phyloP scores from a whole-genome alignment of 2,888 invertebrate genomes.

The Drosophila yooni region DNA sequence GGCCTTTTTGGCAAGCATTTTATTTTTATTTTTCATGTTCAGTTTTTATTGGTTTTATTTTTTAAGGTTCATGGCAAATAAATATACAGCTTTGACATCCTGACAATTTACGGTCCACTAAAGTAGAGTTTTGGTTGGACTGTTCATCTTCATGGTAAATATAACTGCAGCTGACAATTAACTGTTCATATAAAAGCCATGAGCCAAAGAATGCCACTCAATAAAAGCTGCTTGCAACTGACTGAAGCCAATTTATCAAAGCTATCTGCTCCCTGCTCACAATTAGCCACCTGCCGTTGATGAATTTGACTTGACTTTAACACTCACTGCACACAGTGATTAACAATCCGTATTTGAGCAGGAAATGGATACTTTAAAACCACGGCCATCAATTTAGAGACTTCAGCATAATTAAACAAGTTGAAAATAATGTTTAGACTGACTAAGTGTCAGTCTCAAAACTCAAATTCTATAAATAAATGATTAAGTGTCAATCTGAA shows the following conservation, averaged over 20 bases:
- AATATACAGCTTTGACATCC: not conserved
- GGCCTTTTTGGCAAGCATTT: not conserved
- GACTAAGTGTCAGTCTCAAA: not conserved
- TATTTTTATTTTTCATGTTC: not conserved
- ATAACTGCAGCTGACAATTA: not conserved
- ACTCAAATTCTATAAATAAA: not conserved
- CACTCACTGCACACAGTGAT: not conserved
- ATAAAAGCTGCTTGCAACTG: slow-evolving; percentile 1
- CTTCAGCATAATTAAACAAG: not conserved
- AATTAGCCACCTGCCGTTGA: not conserved
- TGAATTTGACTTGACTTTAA: not conserved
- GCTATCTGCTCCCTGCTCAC: not conserved
- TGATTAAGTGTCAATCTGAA: slow-evolving; percentile 10
- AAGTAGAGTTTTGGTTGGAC: not conserved
- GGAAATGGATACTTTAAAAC: not conserved
- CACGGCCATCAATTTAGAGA: not conserved
- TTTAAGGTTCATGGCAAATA: not conserved
- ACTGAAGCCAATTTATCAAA: not conserved
- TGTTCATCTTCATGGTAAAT: not conserved
- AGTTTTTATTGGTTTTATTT: not conserved
- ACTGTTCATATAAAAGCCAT: not conserved
- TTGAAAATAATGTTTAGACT: not conserved
- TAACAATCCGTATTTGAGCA: not conserved
- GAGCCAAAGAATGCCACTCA: not conserved
- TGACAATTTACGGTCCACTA: not conserved